These are phyloP conservation scores for human (Homo sapiens) DNA, from an alignment of 2,113 vertebrate genomes.

Conservation along the genomic window GRCh38 chrY:15872001-15872500, in stretches of 20 bases:
- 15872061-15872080: neutral
- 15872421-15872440: rapidly evolving
- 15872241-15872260: neutral
- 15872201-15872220: neutral
- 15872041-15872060: too few species aligned
- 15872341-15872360: neutral
- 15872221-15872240: neutral
- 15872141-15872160: neutral
- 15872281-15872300: neutral
- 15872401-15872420: neutral
- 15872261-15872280: neutral
- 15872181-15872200: neutral
- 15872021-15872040: too few species aligned
- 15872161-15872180: neutral
- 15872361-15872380: neutral
- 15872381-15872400: neutral
- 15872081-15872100: neutral
- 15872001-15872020: too few species aligned
- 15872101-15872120: neutral
- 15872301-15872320: neutral
- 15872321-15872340: neutral
- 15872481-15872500: neutral
- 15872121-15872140: neutral
- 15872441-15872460: too few species aligned
- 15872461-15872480: neutral